Conservation (phyloP, 2,113 vertebrate species). For the Herpailurus yagouaroundi region DNA sequence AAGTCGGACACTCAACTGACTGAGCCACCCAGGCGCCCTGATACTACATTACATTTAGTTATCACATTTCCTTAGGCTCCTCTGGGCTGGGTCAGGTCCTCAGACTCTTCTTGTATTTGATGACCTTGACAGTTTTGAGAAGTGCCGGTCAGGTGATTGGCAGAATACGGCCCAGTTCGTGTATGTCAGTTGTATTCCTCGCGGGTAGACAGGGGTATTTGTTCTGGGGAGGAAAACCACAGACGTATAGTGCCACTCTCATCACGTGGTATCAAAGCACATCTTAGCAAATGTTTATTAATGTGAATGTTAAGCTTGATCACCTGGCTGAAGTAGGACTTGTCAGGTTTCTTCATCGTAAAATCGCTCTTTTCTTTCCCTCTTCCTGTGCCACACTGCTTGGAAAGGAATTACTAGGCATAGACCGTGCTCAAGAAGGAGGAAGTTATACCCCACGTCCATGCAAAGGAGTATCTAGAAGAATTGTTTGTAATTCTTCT, state of each 20-base stretch:
- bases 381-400: not conserved
- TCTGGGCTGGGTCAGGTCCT: not conserved
- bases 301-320: not conserved
- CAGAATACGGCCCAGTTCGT: not conserved
- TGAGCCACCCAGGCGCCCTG: no score
- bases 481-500: not conserved
- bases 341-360: not conserved
- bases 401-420: not conserved
- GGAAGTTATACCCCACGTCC: not conserved
- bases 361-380: not conserved
- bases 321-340: not conserved
- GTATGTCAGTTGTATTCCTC: not conserved
- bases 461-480: not conserved
- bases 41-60: not conserved
- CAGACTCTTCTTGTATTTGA: not conserved
- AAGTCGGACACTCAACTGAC: no score
- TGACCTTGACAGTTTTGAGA: not conserved
- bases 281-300: not conserved
- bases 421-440: fast-evolving
- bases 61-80: not conserved
- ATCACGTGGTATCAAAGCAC: fast-evolving
- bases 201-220: not conserved
- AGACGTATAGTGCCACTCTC: fast-evolving
- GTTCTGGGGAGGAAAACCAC: not conserved
- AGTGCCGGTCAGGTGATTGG: not conserved